Percentiles rank a stretch among this genome's conserved stretches.
These are phyloP conservation scores for Plutomurus gul DNA, from an alignment of 1,140 invertebrate species.

Conservation along the genomic window DNA sequence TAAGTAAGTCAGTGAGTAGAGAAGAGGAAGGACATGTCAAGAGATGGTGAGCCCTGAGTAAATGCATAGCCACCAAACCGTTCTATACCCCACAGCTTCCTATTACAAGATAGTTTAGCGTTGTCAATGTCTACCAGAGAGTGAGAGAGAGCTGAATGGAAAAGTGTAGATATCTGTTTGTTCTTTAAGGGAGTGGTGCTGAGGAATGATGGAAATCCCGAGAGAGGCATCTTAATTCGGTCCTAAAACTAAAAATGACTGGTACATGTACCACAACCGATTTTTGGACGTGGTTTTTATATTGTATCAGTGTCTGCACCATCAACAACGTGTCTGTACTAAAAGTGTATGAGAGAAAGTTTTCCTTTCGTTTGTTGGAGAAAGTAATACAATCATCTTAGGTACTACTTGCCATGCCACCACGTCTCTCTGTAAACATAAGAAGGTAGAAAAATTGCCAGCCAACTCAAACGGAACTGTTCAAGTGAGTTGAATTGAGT, in stretches of 20 bases:
- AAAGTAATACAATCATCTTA: too few relatives aligned
- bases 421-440: too few relatives aligned
- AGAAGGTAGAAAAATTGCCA: too few relatives aligned
- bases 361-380: too few relatives aligned
- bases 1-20: conserved; percentile 10
- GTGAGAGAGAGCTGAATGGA: background rate
- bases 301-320: background rate
- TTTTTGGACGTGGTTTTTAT: background rate
- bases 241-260: background rate
- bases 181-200: background rate
- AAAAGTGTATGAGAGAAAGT: too few relatives aligned
- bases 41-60: background rate
- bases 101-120: too few relatives aligned
- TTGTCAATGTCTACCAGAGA: too few relatives aligned
- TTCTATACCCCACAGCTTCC: too few relatives aligned
- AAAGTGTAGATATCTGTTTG: background rate
- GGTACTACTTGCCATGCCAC: too few relatives aligned
- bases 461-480: too few relatives aligned
- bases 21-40: background rate
- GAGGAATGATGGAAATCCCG: background rate
- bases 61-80: background rate
- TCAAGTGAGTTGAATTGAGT: too few relatives aligned
- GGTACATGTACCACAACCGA: background rate
- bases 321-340: too few relatives aligned
- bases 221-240: background rate